Conservation (phyloP, 2,113 vertebrate species). For the Promerops cafer region DNA sequence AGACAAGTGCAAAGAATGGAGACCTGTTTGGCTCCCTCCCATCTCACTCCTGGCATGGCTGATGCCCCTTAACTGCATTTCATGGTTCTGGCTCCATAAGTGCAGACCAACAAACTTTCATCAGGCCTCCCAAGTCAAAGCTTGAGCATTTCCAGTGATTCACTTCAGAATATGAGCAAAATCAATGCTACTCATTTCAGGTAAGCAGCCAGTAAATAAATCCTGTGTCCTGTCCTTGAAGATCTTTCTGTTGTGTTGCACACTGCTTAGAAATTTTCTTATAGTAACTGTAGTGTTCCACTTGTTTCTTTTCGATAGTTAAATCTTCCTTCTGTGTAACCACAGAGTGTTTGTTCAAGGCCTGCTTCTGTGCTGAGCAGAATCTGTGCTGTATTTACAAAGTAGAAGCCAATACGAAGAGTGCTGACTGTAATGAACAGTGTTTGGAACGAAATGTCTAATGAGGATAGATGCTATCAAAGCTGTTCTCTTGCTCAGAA, state of each 20-base stretch:
- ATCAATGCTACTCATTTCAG: neutral
- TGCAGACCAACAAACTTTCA: neutral
- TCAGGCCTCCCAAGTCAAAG: neutral
- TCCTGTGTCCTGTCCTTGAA: neutral
- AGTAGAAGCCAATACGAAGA: conserved; percentile 15
- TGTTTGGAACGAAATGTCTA: conserved; percentile 6
- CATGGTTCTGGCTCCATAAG: neutral
- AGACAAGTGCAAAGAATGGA: neutral
- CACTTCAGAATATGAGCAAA: neutral
- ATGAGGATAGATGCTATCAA: conserved; percentile 51
- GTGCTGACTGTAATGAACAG: neutral
- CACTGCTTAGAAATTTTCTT: neutral
- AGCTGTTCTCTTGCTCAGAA: conserved; percentile 49
- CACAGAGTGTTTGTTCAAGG: neutral
- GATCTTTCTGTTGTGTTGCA: neutral
- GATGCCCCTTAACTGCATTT: neutral
- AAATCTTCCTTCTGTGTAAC: neutral
- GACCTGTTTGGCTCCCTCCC: neutral
- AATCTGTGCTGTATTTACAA: conserved; percentile 28
- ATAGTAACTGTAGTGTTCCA: neutral
- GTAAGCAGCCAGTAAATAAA: neutral
- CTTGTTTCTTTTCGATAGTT: neutral
- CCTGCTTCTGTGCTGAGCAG: neutral
- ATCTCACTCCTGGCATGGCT: neutral
- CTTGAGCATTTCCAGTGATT: neutral